A percentile compares a stretch with the other conserved stretches of the same genome.
phyloP scores from a whole-genome alignment of 2,113 vertebrate genomes.

The Xiphophorus couchianus region DNA sequence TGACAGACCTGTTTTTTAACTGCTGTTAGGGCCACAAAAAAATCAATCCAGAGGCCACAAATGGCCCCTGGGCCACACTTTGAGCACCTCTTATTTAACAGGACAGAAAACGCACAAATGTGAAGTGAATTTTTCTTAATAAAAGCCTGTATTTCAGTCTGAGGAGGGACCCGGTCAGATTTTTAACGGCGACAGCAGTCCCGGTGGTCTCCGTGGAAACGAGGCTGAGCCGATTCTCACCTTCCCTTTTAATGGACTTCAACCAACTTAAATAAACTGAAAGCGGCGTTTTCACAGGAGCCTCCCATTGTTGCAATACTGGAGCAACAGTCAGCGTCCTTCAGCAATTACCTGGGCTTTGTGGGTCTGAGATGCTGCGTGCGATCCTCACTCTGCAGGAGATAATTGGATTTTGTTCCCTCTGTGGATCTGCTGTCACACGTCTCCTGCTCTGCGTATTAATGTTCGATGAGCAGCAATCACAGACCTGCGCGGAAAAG shows the following conservation, averaged over 20 bases:
- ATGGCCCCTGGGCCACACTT: no score
- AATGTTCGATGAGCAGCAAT: slow-evolving; percentile 65
- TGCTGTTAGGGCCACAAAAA: no score
- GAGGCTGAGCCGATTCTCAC: slow-evolving; percentile 41
- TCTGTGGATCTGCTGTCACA: slow-evolving; percentile 52
- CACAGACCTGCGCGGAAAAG: slow-evolving; percentile 14
- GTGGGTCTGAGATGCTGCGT: slow-evolving; percentile 55
- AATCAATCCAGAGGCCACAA: no score
- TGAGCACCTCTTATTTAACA: no score
- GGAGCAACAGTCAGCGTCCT: slow-evolving; percentile 42
- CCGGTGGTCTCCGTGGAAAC: slow-evolving; percentile 29
- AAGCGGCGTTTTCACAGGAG: slow-evolving; percentile 40
- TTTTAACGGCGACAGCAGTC: slow-evolving; percentile 5
- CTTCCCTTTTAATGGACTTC: slow-evolving; percentile 61
- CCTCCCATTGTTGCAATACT: slow-evolving; percentile 57
- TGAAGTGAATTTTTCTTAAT: neutral
- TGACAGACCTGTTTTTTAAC: no score
- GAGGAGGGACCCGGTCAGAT: slow-evolving; percentile 1
- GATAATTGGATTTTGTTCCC: slow-evolving; percentile 73
- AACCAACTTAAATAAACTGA: slow-evolving; percentile 64
- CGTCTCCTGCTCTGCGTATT: slow-evolving; percentile 47
- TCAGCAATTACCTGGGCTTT: slow-evolving; percentile 46
- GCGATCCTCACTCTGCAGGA: slow-evolving; percentile 34
- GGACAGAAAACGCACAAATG: neutral
- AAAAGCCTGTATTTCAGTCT: neutral